Percentiles rank a stretch among this genome's conserved stretches.
Evolutionary conservation across 2,113 vertebrate genomes (phyloP).

Genomic region (Microtus oregoni): DNA sequence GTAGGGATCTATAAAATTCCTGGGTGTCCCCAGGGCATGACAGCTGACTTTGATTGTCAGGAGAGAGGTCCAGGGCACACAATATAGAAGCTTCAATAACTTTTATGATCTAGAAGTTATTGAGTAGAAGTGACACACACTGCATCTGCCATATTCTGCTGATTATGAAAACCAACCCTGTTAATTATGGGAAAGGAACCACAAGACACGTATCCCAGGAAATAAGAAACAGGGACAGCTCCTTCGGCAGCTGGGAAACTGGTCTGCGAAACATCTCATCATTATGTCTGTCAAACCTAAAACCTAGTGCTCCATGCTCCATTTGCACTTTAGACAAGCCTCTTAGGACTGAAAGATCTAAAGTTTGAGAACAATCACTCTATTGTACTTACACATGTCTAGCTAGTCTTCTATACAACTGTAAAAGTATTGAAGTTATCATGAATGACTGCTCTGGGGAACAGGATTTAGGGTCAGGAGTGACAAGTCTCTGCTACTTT

Average conservation of each 20-base stretch:
- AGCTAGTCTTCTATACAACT: neutral
- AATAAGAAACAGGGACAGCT: neutral
- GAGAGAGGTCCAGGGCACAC: neutral
- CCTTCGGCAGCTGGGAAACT: neutral
- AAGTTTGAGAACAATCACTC: neutral
- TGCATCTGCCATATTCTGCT: neutral
- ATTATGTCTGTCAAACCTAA: neutral
- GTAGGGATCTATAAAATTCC: neutral
- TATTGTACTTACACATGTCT: neutral
- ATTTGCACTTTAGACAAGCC: neutral
- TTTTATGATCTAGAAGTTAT: neutral
- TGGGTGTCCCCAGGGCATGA: neutral
- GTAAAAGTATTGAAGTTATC: neutral
- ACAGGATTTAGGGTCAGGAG: neutral
- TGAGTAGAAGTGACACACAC: neutral
- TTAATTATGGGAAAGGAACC: neutral
- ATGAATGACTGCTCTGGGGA: neutral
- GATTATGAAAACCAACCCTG: neutral
- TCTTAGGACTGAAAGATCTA: neutral
- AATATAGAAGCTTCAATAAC: neutral
- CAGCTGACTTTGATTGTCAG: neutral
- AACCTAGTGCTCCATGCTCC: neutral
- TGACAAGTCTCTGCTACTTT: neutral
- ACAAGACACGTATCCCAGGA: neutral
- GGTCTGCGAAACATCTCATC: neutral